A percentile compares a stretch with the other conserved stretches of the same genome.
Conservation (phyloP, 2,797 vertebrate species). For the Clamator glandarius region DNA sequence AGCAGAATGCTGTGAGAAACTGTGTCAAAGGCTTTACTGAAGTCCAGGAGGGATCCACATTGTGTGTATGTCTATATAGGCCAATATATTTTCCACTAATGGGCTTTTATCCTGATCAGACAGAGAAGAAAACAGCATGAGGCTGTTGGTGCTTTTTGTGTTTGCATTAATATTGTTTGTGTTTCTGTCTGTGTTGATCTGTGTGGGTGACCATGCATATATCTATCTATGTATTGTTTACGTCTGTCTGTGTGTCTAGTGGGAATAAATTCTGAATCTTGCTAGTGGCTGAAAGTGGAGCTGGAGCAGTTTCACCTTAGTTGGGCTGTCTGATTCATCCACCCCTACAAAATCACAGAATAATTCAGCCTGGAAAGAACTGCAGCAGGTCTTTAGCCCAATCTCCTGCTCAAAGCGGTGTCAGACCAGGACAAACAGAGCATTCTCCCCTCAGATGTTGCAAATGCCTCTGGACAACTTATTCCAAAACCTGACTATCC, state of each 20-base stretch:
- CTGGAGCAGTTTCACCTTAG: neutral
- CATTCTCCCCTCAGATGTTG: neutral
- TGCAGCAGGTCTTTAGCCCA: neutral
- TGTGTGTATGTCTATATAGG: neutral
- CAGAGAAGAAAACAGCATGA: neutral
- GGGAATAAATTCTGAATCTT: neutral
- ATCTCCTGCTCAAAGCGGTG: neutral
- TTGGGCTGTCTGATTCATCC: neutral
- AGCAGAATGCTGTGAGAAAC: too few relatives aligned
- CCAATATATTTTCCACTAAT: neutral
- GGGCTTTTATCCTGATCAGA: neutral
- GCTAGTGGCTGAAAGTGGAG: neutral
- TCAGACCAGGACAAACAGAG: neutral
- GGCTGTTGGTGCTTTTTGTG: neutral
- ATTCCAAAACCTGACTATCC: neutral
- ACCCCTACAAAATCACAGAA: neutral
- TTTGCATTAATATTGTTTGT: neutral
- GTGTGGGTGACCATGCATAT: neutral
- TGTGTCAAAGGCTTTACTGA: too few relatives aligned
- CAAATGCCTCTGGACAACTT: neutral
- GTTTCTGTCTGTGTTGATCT: neutral
- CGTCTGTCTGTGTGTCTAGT: neutral
- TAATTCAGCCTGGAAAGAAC: neutral
- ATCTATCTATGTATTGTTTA: neutral
- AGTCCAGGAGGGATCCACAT: neutral